Base-by-base conservation (phyloP, 2,113 vertebrate genomes). In the Epinephelus moara region DNA sequence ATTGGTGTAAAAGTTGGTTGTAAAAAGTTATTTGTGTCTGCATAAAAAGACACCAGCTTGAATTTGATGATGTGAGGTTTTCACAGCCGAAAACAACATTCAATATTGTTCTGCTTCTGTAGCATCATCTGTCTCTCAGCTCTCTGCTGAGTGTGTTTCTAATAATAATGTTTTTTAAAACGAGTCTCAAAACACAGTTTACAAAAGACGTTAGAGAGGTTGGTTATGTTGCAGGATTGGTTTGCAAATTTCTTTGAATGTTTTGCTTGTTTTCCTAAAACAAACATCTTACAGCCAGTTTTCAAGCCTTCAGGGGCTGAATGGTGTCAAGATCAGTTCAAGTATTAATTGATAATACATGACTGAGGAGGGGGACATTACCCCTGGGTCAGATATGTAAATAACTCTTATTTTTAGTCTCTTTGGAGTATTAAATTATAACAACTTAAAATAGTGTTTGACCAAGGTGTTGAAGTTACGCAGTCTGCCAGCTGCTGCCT, bases 381-480 rank as follows among this genome's bases (percentile, higher is more conserved):
- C 42, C 5, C 2, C 6, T 42, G 47, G 55, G 64, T 82, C 37
- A 49, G 0, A 37, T 70, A 33, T 78, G 69, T 83, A 90, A 78
- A 85, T 70, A 90, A 45, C 13, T 79, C 4, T 78, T 23, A 49
- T 49, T 55, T 62, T 50, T 66, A 42, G 60, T 33, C 62, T 37
- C 0, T 81, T 62, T 73, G 10, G 23, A 73, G 30, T 70, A 18
- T 27, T 18, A 72, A 55, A 52, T 9, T 14, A 60, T 78, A 52
- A 59, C 15, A 63, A 45, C 67, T 70, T 78, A 30, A 66, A 49
- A 52, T 63, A 42, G 56, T 64, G 55, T 78, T 89, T 83, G 49
- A 40, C 21, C 23, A n/a, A 13, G 55, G 47, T 56, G 23, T 33
- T 78, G 52, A 64, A 56, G 55, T 14, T 49, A 18, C 25, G 40